Percentiles rank a stretch among this genome's conserved stretches.
Evolutionary conservation across 2,113 vertebrate genomes (phyloP).

Genomic region (Pollimyrus isidori): DNA sequence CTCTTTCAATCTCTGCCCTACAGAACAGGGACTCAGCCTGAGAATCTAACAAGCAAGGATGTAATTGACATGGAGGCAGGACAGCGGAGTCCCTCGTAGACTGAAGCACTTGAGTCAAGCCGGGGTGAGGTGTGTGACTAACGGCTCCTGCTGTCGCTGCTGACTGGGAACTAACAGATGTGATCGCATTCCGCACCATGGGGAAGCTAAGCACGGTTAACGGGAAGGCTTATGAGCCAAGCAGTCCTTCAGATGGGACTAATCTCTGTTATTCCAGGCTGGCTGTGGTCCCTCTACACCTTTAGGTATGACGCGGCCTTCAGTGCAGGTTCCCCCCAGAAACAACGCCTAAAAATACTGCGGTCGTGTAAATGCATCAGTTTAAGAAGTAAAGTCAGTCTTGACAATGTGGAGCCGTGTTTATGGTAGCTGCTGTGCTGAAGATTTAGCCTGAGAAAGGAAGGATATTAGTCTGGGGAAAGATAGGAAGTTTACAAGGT

Average conservation of each 20-base stretch:
- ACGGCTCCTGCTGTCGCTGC: not conserved
- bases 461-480: not conserved
- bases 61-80: not conserved
- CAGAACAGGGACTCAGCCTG: not conserved
- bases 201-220: not conserved
- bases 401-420: not conserved
- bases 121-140: constrained; percentile 3
- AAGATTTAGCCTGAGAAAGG: not conserved
- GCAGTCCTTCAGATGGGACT: not conserved
- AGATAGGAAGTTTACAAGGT: not conserved
- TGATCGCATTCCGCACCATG: not conserved
- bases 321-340: not conserved
- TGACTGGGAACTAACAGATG: not conserved
- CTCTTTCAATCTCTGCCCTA: not conserved
- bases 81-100: not conserved
- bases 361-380: not conserved
- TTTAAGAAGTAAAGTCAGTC: not conserved
- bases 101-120: not conserved
- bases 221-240: not conserved
- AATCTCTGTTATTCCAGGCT: not conserved
- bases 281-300: not conserved
- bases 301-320: not conserved
- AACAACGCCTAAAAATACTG: not conserved
- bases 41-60: not conserved
- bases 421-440: not conserved